phyloP scores from a whole-genome alignment of 64 coral and sea anemone genomes.

The Dendronephthya gigantea region DNA sequence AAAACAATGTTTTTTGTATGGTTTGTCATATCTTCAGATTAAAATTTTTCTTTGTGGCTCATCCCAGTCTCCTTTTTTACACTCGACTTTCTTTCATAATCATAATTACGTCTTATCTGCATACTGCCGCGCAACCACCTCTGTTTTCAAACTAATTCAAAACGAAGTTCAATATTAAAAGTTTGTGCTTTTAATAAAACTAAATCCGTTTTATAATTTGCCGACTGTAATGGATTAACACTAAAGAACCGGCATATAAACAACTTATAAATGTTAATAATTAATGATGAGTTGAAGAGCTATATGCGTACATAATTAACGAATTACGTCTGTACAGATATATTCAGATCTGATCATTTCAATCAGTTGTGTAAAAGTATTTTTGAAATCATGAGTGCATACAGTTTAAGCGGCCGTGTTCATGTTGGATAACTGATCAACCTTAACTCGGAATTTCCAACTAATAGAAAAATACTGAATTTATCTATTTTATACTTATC shows the following conservation, averaged over 20 bases:
- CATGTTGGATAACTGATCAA: no score
- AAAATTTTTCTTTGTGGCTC: neutral
- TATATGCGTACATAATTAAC: neutral
- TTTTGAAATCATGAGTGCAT: no score
- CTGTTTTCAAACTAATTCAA: neutral
- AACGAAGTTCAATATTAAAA: neutral
- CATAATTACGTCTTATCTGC: neutral
- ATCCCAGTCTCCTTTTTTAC: neutral
- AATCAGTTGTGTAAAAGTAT: no score
- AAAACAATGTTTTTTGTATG: no score
- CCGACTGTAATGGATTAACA: neutral
- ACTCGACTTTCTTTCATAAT: neutral
- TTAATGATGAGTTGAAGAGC: neutral
- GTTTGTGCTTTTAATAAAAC: neutral
- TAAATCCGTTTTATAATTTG: neutral
- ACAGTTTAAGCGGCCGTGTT: no score
- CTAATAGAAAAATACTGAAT: no score
- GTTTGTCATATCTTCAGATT: no score
- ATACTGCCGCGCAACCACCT: neutral
- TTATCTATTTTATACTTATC: no score
- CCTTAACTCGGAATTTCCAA: no score
- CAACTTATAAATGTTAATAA: neutral
- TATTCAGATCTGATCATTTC: no score
- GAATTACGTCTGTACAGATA: neutral
- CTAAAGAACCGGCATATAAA: neutral